phyloP scores from a whole-genome alignment of 1,140 invertebrate genomes.

The Drosophila nikananu region DNA sequence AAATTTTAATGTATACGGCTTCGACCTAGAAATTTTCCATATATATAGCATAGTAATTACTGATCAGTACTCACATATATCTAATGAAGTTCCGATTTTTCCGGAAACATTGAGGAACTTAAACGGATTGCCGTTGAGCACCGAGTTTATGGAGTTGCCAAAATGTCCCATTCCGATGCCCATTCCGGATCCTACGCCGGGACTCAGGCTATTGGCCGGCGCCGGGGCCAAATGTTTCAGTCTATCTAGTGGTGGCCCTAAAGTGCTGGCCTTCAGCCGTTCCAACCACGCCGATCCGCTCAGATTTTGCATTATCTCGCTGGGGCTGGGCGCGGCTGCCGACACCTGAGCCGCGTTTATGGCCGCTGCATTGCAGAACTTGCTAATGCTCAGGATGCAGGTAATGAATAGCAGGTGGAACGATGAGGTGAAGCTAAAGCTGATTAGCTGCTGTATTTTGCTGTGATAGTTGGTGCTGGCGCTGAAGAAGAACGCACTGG shows the following conservation, averaged over 20 bases:
- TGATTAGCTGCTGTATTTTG: slow-evolving; percentile 78
- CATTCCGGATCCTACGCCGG: slow-evolving; percentile 17
- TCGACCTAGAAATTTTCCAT: not conserved
- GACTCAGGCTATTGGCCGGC: slow-evolving; percentile 61
- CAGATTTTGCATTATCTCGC: slow-evolving; percentile 66
- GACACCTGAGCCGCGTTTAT: slow-evolving; percentile 67
- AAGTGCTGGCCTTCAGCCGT: slow-evolving; percentile 58
- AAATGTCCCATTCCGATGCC: slow-evolving; percentile 37
- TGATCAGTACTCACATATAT: slow-evolving; percentile 63
- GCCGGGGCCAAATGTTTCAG: slow-evolving; percentile 57
- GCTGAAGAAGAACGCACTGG: slow-evolving; percentile 63
- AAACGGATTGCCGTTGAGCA: slow-evolving; percentile 57
- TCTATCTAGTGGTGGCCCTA: slow-evolving; percentile 62
- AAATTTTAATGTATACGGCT: not conserved
- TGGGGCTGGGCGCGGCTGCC: slow-evolving; percentile 59
- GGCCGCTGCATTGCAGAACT: slow-evolving; percentile 74
- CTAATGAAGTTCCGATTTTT: slow-evolving; percentile 56
- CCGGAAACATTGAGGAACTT: slow-evolving; percentile 67
- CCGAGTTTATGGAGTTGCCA: slow-evolving; percentile 45
- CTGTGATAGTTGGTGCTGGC: slow-evolving; percentile 74
- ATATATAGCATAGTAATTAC: not conserved
- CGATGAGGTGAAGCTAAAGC: slow-evolving; percentile 78
- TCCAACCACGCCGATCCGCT: slow-evolving; percentile 64
- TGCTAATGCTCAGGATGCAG: slow-evolving; percentile 75
- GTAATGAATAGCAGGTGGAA: slow-evolving; percentile 76